These are phyloP conservation scores for Petrolisthes cinctipes DNA, from an alignment of 2,888 invertebrate genomes.

Conservation along the genomic window DNA sequence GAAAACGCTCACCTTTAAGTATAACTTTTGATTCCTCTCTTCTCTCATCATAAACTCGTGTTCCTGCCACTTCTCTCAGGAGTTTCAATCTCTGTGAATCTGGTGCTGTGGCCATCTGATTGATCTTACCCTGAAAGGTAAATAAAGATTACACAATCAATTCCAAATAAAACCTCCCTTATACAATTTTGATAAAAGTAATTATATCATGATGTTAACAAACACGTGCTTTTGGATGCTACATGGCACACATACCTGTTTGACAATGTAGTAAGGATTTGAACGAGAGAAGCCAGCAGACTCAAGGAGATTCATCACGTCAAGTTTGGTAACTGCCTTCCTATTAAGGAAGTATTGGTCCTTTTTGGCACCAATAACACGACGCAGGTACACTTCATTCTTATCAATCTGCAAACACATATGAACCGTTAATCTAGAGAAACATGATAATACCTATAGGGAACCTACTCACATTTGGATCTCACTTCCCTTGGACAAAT, in stretches of 20 bases:
- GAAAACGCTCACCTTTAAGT: conserved; percentile 78
- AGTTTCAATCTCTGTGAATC: conserved; percentile 96
- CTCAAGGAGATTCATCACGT: conserved; percentile 97
- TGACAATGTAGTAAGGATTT: conserved; percentile 99
- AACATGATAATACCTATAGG: no score
- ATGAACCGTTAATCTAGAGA: no score
- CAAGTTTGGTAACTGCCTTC: conserved; percentile 95
- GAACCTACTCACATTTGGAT: no score
- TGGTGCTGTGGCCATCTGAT: conserved; percentile 99
- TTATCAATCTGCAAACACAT: conserved; percentile 87
- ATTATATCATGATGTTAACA: neutral
- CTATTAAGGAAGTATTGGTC: conserved; percentile 99
- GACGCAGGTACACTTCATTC: conserved; percentile 93
- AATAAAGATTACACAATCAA: neutral
- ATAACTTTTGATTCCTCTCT: conserved; percentile 96
- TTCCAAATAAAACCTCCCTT: no score
- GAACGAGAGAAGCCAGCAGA: conserved; percentile 99
- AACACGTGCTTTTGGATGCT: neutral
- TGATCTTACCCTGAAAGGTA: conserved; percentile 77
- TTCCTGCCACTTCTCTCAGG: conserved; percentile 95
- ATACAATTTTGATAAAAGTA: neutral
- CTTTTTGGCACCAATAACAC: conserved; percentile 98
- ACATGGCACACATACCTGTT: conserved; percentile 80
- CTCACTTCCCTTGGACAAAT: no score
- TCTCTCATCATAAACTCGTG: conserved; percentile 96